A percentile compares a stretch with the other conserved stretches of the same genome.
Evolutionary conservation across 2,888 invertebrate species (phyloP).

Genomic region (Philhelius pedissequus): DNA sequence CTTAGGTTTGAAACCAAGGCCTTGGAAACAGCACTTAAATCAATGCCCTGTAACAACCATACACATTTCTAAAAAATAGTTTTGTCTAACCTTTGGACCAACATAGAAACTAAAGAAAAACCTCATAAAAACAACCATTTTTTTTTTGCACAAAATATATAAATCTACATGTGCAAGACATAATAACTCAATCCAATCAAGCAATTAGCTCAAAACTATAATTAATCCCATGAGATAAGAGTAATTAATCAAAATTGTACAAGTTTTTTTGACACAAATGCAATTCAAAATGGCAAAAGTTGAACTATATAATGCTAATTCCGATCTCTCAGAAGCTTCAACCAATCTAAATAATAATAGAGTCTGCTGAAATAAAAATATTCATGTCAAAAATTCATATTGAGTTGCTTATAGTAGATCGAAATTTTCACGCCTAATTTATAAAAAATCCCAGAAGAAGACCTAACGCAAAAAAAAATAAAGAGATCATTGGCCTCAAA

Average conservation of each 20-base stretch:
- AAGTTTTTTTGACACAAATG: constrained; percentile 29
- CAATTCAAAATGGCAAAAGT: constrained; percentile 46
- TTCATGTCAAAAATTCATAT: constrained; percentile 18
- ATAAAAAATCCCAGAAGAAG: not conserved
- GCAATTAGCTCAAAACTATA: constrained; percentile 45
- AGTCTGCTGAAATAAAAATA: not conserved
- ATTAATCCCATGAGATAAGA: constrained; percentile 32
- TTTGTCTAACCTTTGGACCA: constrained; percentile 31
- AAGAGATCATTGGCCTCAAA: constrained; percentile 24
- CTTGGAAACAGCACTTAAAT: not conserved
- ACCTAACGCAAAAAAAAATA: not conserved
- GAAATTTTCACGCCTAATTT: not conserved
- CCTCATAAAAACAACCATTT: not conserved
- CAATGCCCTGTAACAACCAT: not conserved
- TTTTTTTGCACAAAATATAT: constrained; percentile 33
- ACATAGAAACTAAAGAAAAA: not conserved
- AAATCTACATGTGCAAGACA: constrained; percentile 4
- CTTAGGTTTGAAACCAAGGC: too few relatives aligned
- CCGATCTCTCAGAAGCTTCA: constrained; percentile 1
- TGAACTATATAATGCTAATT: constrained; percentile 54
- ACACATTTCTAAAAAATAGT: not conserved
- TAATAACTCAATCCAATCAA: constrained; percentile 62
- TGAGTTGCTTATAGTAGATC: not conserved
- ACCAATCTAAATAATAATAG: not conserved
- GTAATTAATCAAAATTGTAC: constrained; percentile 46